A percentile compares a stretch with the other conserved stretches of the same genome.
Conservation (phyloP, 1,140 invertebrate species). For the Callitettix versicolor region DNA sequence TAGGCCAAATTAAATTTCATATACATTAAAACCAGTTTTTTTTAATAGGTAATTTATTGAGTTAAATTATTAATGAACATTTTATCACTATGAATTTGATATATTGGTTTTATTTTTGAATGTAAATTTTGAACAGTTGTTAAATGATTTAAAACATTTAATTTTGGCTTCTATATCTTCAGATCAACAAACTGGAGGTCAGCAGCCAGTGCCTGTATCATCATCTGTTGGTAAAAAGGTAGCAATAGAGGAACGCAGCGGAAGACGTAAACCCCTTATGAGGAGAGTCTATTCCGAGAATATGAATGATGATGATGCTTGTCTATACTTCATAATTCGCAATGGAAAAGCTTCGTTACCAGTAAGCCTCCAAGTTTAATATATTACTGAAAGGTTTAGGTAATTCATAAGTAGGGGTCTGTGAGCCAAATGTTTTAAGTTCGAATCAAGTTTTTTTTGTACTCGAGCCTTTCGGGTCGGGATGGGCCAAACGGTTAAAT, state of each 20-base stretch:
- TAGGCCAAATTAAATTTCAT: too few relatives aligned
- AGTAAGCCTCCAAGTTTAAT: conserved; percentile 35
- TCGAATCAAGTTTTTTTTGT: background rate
- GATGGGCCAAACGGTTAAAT: too few relatives aligned
- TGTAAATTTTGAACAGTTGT: too few relatives aligned
- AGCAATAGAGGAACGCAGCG: conserved; percentile 27
- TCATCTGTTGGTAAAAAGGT: conserved; percentile 27
- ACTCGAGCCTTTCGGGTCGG: too few relatives aligned
- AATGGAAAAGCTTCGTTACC: conserved; percentile 68
- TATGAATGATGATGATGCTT: conserved; percentile 60
- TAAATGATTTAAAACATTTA: too few relatives aligned
- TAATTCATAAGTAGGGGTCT: background rate
- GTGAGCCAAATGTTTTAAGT: background rate
- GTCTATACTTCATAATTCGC: conserved; percentile 68
- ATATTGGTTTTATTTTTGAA: too few relatives aligned
- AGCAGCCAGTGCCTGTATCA: conserved; percentile 27
- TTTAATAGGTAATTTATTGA: too few relatives aligned
- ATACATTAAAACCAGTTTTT: too few relatives aligned
- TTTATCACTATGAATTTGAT: too few relatives aligned
- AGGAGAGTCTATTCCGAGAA: conserved; percentile 33
- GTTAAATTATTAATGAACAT: too few relatives aligned
- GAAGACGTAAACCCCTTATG: conserved; percentile 25
- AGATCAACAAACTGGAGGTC: conserved; percentile 9
- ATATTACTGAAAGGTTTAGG: background rate
- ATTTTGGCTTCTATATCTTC: background rate